Base-by-base conservation (phyloP, 2,888 invertebrate species). In the Liodrosophila aerea region DNA sequence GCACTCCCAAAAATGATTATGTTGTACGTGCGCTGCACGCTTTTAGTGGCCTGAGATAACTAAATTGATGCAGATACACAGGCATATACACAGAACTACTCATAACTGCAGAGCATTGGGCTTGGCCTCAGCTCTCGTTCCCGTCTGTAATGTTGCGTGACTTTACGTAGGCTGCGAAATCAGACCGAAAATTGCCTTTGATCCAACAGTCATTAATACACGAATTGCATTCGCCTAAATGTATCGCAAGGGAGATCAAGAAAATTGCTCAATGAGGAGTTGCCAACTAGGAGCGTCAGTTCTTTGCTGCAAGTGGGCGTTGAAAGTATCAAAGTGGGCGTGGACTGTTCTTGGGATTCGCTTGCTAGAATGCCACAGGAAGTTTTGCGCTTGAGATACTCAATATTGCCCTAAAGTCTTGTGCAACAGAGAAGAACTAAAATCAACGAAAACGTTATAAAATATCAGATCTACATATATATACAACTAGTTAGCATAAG, bases 261-360 rank as follows among this genome's bases (percentile, higher is more conserved):
- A 15, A 78, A 81, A 83, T 83, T 73, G 75, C 80, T 81, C 66
- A 80, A 81, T 83, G 80, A 61, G 62, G 41, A 61, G 59, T 41
- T 71, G 64, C 65, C 73, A 51, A 63, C 72, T 77, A 82, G 77
- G 77, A 70, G 77, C 73, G 82, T 47, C 82, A 50, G 33, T 12
- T 44, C n/a, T 7, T 36, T 9, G 16, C 8, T 8, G 5, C n/a
- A 11, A 58, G 77, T 77, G 73, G 82, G 77, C 77, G 78, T 43
- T 5, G 47, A 41, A 39, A 34, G 36, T 46, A 27, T 33, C 29
- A 22, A 45, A 33, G 36, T 54, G 56, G 61, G 67, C 57, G 61
- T 57, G 9, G 22, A 9, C 12, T 4, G 7, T 15, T 16, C 11
- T 30, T 44, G 54, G 30, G 31, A 31, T 22, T 16, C 15, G 33